Evolutionary conservation across 1,140 invertebrate genomes (phyloP).

Genomic region (Alviniconcha marisindica): DNA sequence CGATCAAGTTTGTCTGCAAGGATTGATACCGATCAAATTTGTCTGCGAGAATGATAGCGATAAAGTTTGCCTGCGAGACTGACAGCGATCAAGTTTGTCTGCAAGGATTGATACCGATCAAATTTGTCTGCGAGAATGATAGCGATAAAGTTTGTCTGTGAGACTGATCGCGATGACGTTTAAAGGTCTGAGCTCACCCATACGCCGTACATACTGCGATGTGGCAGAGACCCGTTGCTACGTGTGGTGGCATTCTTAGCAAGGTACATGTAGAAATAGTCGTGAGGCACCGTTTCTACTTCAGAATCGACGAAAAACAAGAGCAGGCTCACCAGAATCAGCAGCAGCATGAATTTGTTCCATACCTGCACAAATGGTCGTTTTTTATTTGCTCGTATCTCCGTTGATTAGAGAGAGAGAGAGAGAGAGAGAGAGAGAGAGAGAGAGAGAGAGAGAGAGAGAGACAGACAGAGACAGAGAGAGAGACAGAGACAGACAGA

Average conservation of each 20-base stretch:
- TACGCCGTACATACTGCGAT: not conserved
- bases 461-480: not conserved
- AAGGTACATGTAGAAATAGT: not conserved
- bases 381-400: no score
- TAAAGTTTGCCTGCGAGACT: no score
- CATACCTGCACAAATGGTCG: no score
- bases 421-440: not conserved
- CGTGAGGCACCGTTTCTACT: not conserved
- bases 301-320: not conserved
- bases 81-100: no score
- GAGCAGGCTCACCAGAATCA: not conserved
- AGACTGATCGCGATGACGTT: no score
- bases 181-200: not conserved
- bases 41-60: no score
- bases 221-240: not conserved
- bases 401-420: no score
- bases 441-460: not conserved
- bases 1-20: no score
- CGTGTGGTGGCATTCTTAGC: not conserved
- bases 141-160: no score
- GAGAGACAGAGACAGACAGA: not conserved
- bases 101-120: no score
- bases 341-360: not conserved
- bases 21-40: no score
- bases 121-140: no score